A percentile compares a stretch with the other conserved stretches of the same genome.
These are phyloP conservation scores for Ethmia dodecea DNA, from an alignment of 2,888 invertebrate species.

Conservation along the genomic window DNA sequence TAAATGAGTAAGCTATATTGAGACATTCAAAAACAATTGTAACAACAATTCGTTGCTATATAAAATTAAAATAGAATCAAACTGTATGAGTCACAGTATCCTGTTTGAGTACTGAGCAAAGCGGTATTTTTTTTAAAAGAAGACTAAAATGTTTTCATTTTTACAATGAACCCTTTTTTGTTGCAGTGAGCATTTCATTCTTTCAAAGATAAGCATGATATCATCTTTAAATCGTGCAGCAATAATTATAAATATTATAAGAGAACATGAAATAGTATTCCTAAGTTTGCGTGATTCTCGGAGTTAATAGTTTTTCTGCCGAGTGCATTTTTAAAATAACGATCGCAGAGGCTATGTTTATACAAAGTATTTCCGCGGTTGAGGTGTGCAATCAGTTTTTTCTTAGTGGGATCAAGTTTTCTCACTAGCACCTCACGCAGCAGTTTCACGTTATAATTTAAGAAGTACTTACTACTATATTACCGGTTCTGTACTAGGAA, in stretches of 20 bases:
- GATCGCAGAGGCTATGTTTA: slow-evolving; percentile 25
- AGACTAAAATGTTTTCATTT: slow-evolving; percentile 7
- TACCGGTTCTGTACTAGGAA: slow-evolving; percentile 35
- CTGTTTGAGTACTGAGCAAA: slow-evolving; percentile 12
- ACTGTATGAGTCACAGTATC: slow-evolving; percentile 10
- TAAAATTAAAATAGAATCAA: too few species aligned
- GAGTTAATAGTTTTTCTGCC: neutral
- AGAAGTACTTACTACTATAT: slow-evolving; percentile 36
- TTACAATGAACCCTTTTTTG: slow-evolving; percentile 10
- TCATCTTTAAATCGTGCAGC: slow-evolving; percentile 4
- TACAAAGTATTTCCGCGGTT: slow-evolving; percentile 39
- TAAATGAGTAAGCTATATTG: too few species aligned
- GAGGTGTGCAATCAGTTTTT: slow-evolving; percentile 47
- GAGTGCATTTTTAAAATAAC: slow-evolving; percentile 8
- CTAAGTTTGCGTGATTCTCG: neutral
- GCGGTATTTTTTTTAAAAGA: slow-evolving; percentile 12
- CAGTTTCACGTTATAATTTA: slow-evolving; percentile 45
- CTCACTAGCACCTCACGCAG: slow-evolving; percentile 33
- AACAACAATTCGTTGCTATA: too few species aligned
- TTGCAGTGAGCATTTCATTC: slow-evolving; percentile 9
- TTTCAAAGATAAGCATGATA: slow-evolving; percentile 8
- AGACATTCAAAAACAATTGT: too few species aligned
- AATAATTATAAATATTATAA: neutral
- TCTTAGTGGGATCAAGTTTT: slow-evolving; percentile 37
- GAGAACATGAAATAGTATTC: neutral